phyloP scores from a whole-genome alignment of 2,113 vertebrate genomes.

The Baryphthengus martii region DNA sequence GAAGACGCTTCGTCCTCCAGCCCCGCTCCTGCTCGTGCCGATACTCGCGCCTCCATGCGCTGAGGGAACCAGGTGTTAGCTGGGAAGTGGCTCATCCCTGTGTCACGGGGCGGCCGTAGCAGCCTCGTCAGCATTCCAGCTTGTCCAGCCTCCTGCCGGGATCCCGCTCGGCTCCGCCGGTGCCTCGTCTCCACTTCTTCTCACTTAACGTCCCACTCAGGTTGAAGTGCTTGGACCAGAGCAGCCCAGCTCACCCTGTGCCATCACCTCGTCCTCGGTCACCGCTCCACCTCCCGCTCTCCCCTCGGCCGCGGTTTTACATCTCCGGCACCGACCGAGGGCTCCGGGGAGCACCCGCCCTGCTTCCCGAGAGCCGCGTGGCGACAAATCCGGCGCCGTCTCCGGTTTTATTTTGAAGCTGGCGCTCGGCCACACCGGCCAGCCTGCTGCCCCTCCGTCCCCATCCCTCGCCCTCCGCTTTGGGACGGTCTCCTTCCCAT shows the following conservation, averaged over 20 bases:
- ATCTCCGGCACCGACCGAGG: too few relatives aligned
- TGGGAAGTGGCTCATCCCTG: neutral
- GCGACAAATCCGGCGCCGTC: neutral
- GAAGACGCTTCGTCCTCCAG: neutral
- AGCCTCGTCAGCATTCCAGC: neutral
- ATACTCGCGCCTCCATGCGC: neutral
- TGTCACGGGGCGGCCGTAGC: neutral
- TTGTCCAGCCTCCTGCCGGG: rapidly evolving
- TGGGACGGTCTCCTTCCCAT: neutral
- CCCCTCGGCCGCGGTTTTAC: neutral
- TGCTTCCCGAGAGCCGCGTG: rapidly evolving
- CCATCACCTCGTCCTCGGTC: neutral
- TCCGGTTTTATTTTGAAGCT: neutral
- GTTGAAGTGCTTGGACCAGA: neutral
- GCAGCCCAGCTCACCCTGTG: neutral
- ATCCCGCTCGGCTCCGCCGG: rapidly evolving
- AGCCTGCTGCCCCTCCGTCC: too few relatives aligned
- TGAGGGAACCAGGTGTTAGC: neutral
- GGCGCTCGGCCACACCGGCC: rapidly evolving
- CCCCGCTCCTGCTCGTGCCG: neutral
- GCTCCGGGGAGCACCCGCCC: neutral
- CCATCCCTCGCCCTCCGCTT: neutral
- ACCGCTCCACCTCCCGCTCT: neutral
- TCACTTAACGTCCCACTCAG: rapidly evolving
- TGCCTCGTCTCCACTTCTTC: neutral